These are phyloP conservation scores for Napeogenes inachia DNA, from an alignment of 2,888 invertebrate genomes.

Conservation along the genomic window DNA sequence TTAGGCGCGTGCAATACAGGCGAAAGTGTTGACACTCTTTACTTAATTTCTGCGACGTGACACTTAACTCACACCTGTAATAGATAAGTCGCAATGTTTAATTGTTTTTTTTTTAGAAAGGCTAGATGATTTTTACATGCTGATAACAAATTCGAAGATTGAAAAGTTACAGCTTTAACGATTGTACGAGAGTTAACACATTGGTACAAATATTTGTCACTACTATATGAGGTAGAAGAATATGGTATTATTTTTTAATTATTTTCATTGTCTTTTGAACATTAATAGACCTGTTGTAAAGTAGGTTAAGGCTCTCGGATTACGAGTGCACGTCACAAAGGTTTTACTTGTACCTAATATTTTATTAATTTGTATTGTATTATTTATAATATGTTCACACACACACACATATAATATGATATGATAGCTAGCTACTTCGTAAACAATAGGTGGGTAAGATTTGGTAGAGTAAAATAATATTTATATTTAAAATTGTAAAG, in stretches of 20 bases:
- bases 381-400: too few relatives aligned
- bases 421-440: too few relatives aligned
- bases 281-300: constrained; percentile 12
- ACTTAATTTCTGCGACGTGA: constrained; percentile 56
- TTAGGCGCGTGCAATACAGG: constrained; percentile 47
- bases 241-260: too few relatives aligned
- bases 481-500: too few relatives aligned
- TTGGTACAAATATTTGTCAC: background rate
- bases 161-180: background rate
- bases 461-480: too few relatives aligned
- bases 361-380: too few relatives aligned
- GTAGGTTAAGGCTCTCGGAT: constrained; percentile 50
- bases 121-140: background rate
- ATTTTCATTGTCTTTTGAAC: background rate
- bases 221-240: too few relatives aligned
- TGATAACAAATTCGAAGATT: background rate
- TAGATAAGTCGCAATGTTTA: constrained; percentile 46
- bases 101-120: constrained; percentile 47
- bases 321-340: constrained; percentile 61
- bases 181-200: background rate
- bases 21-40: constrained; percentile 61
- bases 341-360: constrained; percentile 42
- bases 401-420: too few relatives aligned
- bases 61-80: constrained; percentile 59
- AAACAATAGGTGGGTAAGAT: too few relatives aligned